Conservation (phyloP, 2,888 invertebrate genomes). For the Drosophila fungiperda region DNA sequence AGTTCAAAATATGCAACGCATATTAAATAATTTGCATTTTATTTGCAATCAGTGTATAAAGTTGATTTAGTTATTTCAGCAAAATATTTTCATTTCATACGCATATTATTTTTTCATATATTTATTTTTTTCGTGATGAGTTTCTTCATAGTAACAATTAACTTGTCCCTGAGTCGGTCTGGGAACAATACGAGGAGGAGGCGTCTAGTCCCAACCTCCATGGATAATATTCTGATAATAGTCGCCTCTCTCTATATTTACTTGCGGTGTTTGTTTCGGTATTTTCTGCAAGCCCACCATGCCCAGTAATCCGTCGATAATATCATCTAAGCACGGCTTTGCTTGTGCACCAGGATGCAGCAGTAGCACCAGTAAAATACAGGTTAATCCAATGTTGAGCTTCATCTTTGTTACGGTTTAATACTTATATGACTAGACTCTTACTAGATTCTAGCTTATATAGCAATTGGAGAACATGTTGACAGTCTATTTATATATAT, state of each 20-base stretch:
- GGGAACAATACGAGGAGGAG: background rate
- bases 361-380: constrained; percentile 26
- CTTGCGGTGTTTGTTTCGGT: too few relatives aligned
- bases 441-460: constrained; percentile 38
- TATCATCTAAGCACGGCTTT: constrained; percentile 22
- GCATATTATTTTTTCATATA: constrained; percentile 16
- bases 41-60: background rate
- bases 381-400: constrained; percentile 21
- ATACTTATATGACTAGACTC: constrained; percentile 3
- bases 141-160: constrained; percentile 41
- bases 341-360: constrained; percentile 19
- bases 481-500: constrained; percentile 26
- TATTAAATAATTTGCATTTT: background rate
- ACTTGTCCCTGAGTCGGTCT: constrained; percentile 19
- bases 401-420: constrained; percentile 42
- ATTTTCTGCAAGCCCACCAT: too few relatives aligned
- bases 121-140: too few relatives aligned
- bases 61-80: background rate
- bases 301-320: too few relatives aligned
- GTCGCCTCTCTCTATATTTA: too few relatives aligned
- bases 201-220: too few relatives aligned
- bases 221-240: too few relatives aligned
- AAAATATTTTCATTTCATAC: background rate
- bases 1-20: background rate
- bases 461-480: constrained; percentile 29